Evolutionary conservation across 2,888 invertebrate species (phyloP).

Genomic region (Minunthozetes semirufus): DNA sequence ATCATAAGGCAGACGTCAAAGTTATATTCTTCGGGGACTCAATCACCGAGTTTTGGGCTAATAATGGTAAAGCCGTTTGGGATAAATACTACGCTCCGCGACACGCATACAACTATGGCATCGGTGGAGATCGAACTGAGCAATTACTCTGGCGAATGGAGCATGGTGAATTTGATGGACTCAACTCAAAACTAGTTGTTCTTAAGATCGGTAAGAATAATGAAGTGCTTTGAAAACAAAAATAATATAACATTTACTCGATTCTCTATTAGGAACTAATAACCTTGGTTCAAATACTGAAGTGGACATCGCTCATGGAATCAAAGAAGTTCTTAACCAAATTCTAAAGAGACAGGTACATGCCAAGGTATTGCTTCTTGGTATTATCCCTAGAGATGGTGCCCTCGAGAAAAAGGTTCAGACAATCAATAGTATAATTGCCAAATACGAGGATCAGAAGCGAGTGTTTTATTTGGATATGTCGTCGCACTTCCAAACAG

Average conservation of each 20-base stretch:
- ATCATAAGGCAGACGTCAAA: conserved; percentile 6
- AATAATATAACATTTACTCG: not conserved
- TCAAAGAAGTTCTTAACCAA: conserved; percentile 18
- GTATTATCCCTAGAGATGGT: not conserved
- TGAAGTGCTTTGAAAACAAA: not conserved
- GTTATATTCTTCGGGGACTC: conserved; percentile 33
- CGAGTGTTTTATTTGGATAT: conserved; percentile 25
- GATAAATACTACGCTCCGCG: conserved; percentile 81
- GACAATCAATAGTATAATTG: not conserved
- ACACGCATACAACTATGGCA: conserved; percentile 84
- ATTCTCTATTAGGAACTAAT: not conserved
- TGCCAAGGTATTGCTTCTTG: conserved; percentile 1
- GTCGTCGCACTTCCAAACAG: not conserved
- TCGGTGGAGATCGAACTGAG: conserved; percentile 77
- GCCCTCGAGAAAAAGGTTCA: not conserved
- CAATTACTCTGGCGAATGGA: conserved; percentile 81
- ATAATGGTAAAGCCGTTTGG: conserved; percentile 58
- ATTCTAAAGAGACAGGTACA: not conserved
- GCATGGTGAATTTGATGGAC: conserved; percentile 81
- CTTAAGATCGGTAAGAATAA: conserved; percentile 27
- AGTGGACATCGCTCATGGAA: not conserved
- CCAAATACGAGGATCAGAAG: conserved; percentile 20
- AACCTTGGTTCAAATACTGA: not conserved
- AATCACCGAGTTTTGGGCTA: conserved; percentile 29
- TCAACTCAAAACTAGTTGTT: conserved; percentile 70